Percentiles rank a stretch among this genome's conserved stretches.
Evolutionary conservation across 2,888 invertebrate genomes (phyloP).

Genomic region (Tenthredo mesomela): DNA sequence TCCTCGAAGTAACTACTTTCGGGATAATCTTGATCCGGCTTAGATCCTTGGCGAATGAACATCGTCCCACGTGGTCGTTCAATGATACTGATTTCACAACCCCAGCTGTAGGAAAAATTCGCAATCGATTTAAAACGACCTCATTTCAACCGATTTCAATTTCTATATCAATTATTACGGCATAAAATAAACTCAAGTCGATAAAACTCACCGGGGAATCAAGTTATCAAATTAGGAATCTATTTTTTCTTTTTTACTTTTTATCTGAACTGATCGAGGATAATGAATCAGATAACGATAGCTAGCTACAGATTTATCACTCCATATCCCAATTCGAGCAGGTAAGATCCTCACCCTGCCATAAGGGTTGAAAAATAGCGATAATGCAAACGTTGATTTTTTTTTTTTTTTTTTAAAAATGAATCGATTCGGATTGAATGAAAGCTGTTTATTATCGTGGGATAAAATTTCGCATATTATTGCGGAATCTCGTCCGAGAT

Average conservation of each 20-base stretch:
- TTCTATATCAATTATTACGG: neutral
- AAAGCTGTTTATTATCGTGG: neutral
- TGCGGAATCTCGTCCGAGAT: neutral
- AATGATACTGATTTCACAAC: neutral
- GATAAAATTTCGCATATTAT: neutral
- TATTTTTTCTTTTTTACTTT: too few species aligned
- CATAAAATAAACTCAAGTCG: neutral
- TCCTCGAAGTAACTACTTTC: neutral
- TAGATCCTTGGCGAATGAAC: neutral
- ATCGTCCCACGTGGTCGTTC: neutral
- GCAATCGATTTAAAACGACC: neutral
- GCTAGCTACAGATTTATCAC: conserved; percentile 60
- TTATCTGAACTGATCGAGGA: conserved; percentile 58
- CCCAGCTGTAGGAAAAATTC: neutral
- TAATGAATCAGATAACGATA: conserved; percentile 54
- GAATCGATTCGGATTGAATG: neutral
- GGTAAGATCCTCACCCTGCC: conserved; percentile 48
- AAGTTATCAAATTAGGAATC: neutral
- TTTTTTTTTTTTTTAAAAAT: neutral
- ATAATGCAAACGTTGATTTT: neutral
- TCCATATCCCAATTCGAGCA: conserved; percentile 60
- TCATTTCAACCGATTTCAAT: neutral
- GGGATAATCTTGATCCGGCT: neutral
- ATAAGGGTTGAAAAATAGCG: neutral
- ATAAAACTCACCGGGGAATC: neutral